Evolutionary conservation across 2,797 vertebrate species (phyloP), one percentile per base, ranked within the genome.

Genomic region (Capromys pilorides): DNA sequence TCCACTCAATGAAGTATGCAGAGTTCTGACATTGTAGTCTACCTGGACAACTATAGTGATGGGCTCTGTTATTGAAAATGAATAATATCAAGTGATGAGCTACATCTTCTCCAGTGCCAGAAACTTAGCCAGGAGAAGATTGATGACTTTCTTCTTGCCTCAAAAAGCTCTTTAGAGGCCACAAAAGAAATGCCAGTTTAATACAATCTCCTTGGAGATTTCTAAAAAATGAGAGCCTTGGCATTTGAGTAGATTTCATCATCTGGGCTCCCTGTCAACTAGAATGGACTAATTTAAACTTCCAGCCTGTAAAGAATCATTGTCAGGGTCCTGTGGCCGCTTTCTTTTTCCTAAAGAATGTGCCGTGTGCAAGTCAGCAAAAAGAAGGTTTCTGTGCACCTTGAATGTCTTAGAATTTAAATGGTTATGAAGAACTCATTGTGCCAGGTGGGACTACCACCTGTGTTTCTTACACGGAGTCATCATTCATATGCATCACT

Each of bases 121-220:
- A 28, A 86, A 62, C 36, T 80, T 49, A 80, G 28, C n/a, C 67
- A 73, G 49, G 62, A 92, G 95, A 96, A 96, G 36, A 28, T 69
- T 19, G 4, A 22, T 54, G 49, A 82, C 86, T 77, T 95, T 96
- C 86, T 81, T 82, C 11, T 77, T 49, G 31, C 36, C 16, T 59
- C 62, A 28, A 59, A 28, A 85, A 66, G 45, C 19, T 88, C 6
- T 64, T 64, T 77, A 33, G 45, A 64, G 81, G 11, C 14, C 64
- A 22, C 45, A 94, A 95, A 92, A 73, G 31, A 82, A 54, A 61
- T 66, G 26, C 61, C 41, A 59, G 88, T 93, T 92, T 71, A 39
- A 22, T 82, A 4, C 77, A 41, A 69, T 61, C 9, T 75, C 94
- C 49, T 41, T 41, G 51, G 62, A 79, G 41, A 13, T 88, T 57